These are phyloP conservation scores for Neosilurus hyrtlii DNA, from an alignment of 2,797 vertebrate genomes.

Conservation along the genomic window DNA sequence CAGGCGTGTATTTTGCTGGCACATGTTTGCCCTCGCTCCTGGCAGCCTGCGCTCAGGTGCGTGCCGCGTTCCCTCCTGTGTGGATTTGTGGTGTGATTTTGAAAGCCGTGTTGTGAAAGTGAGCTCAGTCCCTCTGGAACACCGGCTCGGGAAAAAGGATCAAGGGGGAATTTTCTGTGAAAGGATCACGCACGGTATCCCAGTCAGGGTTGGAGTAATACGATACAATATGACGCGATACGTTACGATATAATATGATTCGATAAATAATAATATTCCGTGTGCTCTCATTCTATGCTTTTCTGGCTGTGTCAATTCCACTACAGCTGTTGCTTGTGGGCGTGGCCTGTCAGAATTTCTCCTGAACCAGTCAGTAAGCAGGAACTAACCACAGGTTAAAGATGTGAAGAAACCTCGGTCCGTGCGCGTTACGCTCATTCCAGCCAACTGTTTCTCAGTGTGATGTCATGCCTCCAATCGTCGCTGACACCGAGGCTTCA, in stretches of 20 bases:
- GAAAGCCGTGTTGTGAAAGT: not conserved
- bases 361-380: not conserved
- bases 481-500: not conserved
- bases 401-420: not conserved
- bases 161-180: not conserved
- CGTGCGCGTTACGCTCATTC: too few species aligned
- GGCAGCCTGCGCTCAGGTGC: conserved; percentile 19
- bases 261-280: too few species aligned
- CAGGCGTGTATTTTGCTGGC: conserved; percentile 29
- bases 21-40: conserved; percentile 30
- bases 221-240: not conserved
- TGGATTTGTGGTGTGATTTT: not conserved
- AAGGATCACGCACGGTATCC: not conserved
- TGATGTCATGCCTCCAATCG: not conserved
- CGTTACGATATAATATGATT: too few species aligned
- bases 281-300: not conserved
- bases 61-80: not conserved
- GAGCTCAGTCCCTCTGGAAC: not conserved
- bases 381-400: not conserved
- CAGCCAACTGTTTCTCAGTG: not conserved
- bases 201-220: not conserved
- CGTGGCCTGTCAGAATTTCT: not conserved
- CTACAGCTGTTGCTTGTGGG: not conserved
- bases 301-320: not conserved
- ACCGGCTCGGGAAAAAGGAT: not conserved